Evolutionary conservation across 1,140 invertebrate genomes (phyloP).

Genomic region (Trigoniulus corallinus): DNA sequence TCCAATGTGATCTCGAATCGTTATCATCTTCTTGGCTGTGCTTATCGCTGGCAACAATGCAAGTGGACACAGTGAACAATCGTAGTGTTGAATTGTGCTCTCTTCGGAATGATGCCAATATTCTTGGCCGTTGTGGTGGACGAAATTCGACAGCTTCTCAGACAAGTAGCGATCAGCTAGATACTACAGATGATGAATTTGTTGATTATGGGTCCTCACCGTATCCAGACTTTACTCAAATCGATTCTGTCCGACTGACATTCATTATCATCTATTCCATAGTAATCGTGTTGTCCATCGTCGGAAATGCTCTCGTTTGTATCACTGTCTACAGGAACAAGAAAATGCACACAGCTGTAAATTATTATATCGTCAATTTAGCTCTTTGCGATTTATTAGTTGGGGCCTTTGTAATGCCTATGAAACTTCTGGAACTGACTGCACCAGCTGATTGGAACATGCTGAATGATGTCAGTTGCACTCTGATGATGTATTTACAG

Average conservation of each 20-base stretch:
- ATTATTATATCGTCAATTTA: slow-evolving; percentile 35
- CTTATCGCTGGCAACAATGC: too few relatives aligned
- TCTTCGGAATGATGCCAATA: too few relatives aligned
- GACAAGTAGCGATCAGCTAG: too few relatives aligned
- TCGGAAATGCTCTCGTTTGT: slow-evolving; percentile 23
- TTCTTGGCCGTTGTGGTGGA: too few relatives aligned
- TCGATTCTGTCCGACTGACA: slow-evolving; percentile 14
- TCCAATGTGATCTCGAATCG: too few relatives aligned
- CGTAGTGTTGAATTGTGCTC: too few relatives aligned
- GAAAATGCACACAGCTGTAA: slow-evolving; percentile 33
- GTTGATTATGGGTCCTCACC: background rate
- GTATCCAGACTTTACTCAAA: slow-evolving; percentile 20
- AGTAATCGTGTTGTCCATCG: slow-evolving; percentile 25
- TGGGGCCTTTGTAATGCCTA: slow-evolving; percentile 29
- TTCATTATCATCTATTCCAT: slow-evolving; percentile 24
- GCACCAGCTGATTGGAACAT: slow-evolving; percentile 25
- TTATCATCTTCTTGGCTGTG: too few relatives aligned
- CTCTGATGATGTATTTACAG: slow-evolving; percentile 25
- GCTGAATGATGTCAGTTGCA: slow-evolving; percentile 26
- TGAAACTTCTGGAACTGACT: slow-evolving; percentile 31
- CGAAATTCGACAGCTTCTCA: too few relatives aligned
- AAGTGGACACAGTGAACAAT: too few relatives aligned
- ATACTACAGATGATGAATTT: too few relatives aligned
- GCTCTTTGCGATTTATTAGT: slow-evolving; percentile 31
- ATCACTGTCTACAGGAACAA: slow-evolving; percentile 23